Evolutionary conservation across 2,888 invertebrate genomes (phyloP).

Genomic region (Lathronympha strigana): DNA sequence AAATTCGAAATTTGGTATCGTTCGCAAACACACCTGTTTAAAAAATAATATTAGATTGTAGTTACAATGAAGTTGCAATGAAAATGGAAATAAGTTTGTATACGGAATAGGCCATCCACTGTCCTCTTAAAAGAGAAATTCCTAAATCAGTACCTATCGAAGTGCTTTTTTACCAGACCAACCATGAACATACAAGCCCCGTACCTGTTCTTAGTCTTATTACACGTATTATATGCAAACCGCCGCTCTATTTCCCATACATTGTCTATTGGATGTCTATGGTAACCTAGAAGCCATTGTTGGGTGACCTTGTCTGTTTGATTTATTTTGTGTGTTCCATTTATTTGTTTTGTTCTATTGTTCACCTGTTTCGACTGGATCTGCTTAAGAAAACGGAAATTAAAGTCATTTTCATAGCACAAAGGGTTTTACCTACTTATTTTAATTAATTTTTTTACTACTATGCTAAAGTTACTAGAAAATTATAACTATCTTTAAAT

Average conservation of each 20-base stretch:
- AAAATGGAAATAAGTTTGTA: too few relatives aligned
- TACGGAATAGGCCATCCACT: too few relatives aligned
- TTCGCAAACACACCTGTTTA: too few relatives aligned
- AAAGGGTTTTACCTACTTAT: not conserved
- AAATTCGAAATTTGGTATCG: too few relatives aligned
- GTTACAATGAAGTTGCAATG: too few relatives aligned
- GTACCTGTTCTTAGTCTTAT: constrained; percentile 23
- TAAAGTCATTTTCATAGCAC: constrained; percentile 8
- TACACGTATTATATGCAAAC: constrained; percentile 41
- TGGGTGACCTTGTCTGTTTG: constrained; percentile 40
- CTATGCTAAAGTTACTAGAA: too few relatives aligned
- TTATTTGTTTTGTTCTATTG: constrained; percentile 33
- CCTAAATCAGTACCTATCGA: not conserved
- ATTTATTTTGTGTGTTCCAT: constrained; percentile 38
- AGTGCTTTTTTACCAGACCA: not conserved
- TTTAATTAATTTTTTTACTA: too few relatives aligned
- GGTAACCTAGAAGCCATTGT: constrained; percentile 43
- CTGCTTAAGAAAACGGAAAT: constrained; percentile 11
- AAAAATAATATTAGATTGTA: too few relatives aligned
- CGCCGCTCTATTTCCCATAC: constrained; percentile 40
- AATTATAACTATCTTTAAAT: too few relatives aligned
- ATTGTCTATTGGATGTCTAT: constrained; percentile 42
- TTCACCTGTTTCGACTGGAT: constrained; percentile 26
- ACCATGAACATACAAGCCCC: not conserved
- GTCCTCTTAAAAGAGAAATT: not conserved